These are phyloP conservation scores for Pomacea maculata DNA, from an alignment of 1,140 invertebrate species.

Conservation along the genomic window DNA sequence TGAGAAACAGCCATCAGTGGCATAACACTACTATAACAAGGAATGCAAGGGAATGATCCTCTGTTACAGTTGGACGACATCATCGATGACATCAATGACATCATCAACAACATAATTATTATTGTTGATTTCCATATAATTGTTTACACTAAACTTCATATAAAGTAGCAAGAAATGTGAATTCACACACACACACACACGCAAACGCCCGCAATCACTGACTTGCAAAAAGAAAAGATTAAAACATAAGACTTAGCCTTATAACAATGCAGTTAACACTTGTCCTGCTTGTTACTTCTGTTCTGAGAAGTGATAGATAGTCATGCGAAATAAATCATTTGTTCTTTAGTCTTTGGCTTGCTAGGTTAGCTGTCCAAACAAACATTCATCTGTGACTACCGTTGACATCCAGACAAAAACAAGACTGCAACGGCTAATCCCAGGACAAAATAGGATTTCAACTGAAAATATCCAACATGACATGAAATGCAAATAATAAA, in stretches of 20 bases:
- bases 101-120: neutral
- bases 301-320: neutral
- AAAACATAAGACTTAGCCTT: neutral
- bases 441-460: too few species aligned
- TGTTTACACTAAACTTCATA: neutral
- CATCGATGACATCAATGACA: neutral
- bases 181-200: slow-evolving; percentile 2
- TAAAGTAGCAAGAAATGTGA: neutral
- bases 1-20: neutral
- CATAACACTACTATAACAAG: neutral
- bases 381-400: too few species aligned
- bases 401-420: too few species aligned
- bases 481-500: too few species aligned
- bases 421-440: too few species aligned
- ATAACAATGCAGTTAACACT: neutral
- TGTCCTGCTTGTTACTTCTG: neutral
- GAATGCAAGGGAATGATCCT: neutral
- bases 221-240: neutral
- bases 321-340: neutral
- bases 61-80: neutral
- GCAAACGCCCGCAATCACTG: neutral
- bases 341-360: neutral
- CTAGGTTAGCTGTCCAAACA: too few species aligned
- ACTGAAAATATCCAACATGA: too few species aligned
- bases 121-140: neutral